Evolutionary conservation across 92 coral and sea anemone genomes (phyloP).

Genomic region (Actinernus sp.): DNA sequence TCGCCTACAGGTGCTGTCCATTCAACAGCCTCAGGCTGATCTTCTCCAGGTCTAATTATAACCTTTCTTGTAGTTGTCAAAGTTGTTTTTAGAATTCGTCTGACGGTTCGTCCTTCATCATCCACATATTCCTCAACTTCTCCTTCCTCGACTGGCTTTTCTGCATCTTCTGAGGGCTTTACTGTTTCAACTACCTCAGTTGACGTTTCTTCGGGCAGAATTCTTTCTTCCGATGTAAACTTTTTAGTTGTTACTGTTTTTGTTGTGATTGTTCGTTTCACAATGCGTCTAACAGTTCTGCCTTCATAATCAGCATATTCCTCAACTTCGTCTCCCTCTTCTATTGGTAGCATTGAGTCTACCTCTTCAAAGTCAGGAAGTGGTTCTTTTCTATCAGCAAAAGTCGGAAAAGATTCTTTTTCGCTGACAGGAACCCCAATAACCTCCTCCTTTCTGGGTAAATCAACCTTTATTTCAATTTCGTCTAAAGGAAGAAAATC

Average conservation of each 20-base stretch:
- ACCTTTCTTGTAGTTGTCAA: not conserved
- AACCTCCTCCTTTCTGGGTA: not conserved
- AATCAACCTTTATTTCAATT: not conserved
- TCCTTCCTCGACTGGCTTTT: constrained; percentile 5
- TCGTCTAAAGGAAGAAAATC: not conserved
- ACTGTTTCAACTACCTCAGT: not conserved
- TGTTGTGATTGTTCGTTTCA: constrained; percentile 41
- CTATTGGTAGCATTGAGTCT: not conserved
- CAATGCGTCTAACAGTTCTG: constrained; percentile 66
- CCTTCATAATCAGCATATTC: constrained; percentile 76
- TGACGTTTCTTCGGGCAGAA: not conserved
- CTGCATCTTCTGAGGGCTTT: not conserved
- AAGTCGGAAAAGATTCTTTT: not conserved
- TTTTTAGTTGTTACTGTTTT: constrained; percentile 1
- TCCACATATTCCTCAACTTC: constrained; percentile 74
- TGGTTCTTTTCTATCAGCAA: not conserved
- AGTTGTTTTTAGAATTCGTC: constrained; percentile 35
- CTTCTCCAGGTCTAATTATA: constrained; percentile 30
- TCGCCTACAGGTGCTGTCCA: not conserved
- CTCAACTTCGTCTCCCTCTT: not conserved
- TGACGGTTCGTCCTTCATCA: constrained; percentile 71
- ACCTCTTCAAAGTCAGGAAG: constrained; percentile 2
- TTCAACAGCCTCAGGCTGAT: constrained; percentile 1
- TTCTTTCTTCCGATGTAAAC: constrained; percentile 1
- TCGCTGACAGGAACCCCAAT: no score